Percentiles rank a stretch among this genome's conserved stretches.
Evolutionary conservation across 2,888 invertebrate genomes (phyloP).

Genomic region (Periphyllus acericola): DNA sequence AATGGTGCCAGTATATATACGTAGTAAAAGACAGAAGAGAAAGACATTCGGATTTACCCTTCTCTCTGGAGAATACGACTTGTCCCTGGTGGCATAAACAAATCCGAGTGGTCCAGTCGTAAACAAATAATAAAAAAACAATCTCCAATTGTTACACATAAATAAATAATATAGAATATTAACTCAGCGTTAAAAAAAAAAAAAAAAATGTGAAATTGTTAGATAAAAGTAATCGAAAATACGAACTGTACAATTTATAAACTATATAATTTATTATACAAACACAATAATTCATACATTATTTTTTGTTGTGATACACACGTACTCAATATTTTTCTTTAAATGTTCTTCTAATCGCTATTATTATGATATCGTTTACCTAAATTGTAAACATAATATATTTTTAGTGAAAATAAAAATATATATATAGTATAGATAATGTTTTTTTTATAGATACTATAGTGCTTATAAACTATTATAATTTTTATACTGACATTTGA

Average conservation of each 20-base stretch:
- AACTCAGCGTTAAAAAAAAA: constrained; percentile 3
- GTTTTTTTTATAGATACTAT: too few species aligned
- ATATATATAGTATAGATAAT: too few species aligned
- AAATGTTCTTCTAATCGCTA: background rate
- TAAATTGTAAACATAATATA: background rate
- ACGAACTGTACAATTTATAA: background rate
- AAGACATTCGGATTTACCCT: constrained; percentile 26
- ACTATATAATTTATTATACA: background rate
- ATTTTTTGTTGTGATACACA: background rate
- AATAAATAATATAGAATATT: constrained; percentile 39
- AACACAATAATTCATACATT: background rate
- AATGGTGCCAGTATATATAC: background rate
- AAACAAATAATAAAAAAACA: constrained; percentile 57
- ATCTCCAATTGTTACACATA: constrained; percentile 33
- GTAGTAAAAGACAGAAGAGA: background rate
- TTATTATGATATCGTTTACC: background rate
- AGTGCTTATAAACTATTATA: too few species aligned
- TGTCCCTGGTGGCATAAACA: constrained; percentile 27
- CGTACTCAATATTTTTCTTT: background rate
- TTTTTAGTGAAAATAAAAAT: background rate
- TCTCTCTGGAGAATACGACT: constrained; percentile 15
- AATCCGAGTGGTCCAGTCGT: constrained; percentile 33
- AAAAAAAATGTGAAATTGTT: background rate
- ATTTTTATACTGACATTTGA: too few species aligned
- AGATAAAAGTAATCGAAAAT: constrained; percentile 2